Percentiles rank a stretch among this genome's conserved stretches.
These are phyloP conservation scores for Prenolepis imparis DNA, from an alignment of 2,888 invertebrate genomes.

Conservation along the genomic window DNA sequence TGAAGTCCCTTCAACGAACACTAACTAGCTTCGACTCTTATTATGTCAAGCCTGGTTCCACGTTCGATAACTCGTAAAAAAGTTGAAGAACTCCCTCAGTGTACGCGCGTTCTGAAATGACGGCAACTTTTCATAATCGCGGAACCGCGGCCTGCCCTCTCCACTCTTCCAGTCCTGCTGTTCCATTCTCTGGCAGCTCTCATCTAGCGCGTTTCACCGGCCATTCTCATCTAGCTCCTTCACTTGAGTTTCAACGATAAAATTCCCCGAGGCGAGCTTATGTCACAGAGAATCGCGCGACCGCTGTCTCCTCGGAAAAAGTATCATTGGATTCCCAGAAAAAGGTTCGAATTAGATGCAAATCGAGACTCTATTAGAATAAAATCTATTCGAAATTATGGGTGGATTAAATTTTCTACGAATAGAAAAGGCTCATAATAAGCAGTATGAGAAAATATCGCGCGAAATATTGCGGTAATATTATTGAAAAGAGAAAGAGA, in stretches of 20 bases:
- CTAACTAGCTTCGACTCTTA: conserved; percentile 45
- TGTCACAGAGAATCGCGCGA: conserved; percentile 35
- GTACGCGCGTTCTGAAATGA: conserved; percentile 39
- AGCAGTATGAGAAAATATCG: not conserved
- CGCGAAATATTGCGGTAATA: not conserved
- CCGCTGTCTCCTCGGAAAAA: not conserved
- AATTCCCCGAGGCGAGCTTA: conserved; percentile 63
- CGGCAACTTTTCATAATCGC: conserved; percentile 74
- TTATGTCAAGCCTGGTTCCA: conserved; percentile 28
- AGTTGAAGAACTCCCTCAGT: conserved; percentile 46
- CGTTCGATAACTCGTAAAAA: conserved; percentile 60
- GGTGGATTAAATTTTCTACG: too few relatives aligned
- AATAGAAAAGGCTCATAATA: not conserved
- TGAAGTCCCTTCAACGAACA: conserved; percentile 14
- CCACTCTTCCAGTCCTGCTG: conserved; percentile 43
- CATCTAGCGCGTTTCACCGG: conserved; percentile 19
- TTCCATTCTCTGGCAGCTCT: conserved; percentile 26
- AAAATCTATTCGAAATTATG: not conserved
- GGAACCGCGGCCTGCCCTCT: conserved; percentile 55
- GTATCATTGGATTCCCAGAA: conserved; percentile 14
- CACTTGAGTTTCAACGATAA: conserved; percentile 65
- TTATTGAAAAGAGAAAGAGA: not conserved
- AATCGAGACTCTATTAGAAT: not conserved
- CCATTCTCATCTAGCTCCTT: conserved; percentile 24
- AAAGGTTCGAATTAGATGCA: not conserved